phyloP scores from a whole-genome alignment of 2,797 vertebrate genomes.

The Myiotriccus ornatus region DNA sequence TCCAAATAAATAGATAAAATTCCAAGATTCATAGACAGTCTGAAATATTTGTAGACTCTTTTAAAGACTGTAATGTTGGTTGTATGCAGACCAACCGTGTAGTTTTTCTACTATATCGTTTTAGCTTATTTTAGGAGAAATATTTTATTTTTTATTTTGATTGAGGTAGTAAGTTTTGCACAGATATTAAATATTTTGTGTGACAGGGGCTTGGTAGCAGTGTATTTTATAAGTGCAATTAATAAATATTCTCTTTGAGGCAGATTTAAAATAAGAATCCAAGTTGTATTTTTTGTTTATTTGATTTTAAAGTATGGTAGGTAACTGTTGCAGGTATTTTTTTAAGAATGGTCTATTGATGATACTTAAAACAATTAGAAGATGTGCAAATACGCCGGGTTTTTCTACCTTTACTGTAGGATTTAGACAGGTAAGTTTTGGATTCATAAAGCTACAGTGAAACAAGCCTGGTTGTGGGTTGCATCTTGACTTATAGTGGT shows the following conservation, averaged over 20 bases:
- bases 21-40: not conserved
- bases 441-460: not conserved
- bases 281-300: not conserved
- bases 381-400: not conserved
- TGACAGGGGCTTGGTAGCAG: not conserved
- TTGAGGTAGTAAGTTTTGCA: not conserved
- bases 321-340: not conserved
- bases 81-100: not conserved
- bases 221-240: not conserved
- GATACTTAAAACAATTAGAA: not conserved
- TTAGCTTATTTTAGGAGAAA: not conserved
- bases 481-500: not conserved
- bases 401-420: not conserved
- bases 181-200: not conserved
- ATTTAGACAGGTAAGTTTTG: not conserved
- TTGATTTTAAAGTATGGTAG: not conserved
- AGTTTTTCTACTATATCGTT: not conserved
- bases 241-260: not conserved
- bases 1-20: not conserved
- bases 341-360: not conserved
- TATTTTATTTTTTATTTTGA: not conserved
- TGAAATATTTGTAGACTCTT: not conserved
- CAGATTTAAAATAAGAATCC: not conserved
- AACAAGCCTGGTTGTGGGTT: not conserved
- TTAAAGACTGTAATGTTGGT: not conserved